phyloP scores from a whole-genome alignment of 2,113 vertebrate species.

The Platysteira castanea region DNA sequence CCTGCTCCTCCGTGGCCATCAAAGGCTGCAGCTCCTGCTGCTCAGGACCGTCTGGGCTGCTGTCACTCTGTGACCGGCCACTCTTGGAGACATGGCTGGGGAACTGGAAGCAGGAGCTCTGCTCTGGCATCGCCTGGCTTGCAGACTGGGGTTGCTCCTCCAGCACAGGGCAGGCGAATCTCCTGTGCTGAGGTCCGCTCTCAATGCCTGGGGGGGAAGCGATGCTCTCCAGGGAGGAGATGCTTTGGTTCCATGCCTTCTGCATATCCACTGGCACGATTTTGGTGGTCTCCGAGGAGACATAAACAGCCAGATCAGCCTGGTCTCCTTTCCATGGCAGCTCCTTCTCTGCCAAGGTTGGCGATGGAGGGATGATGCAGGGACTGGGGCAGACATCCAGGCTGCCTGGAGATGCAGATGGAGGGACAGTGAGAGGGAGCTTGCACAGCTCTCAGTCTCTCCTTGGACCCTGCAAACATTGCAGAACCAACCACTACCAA shows the following conservation, averaged over 20 bases:
- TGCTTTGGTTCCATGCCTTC: slow-evolving; percentile 95
- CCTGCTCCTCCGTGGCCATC: slow-evolving; percentile 75
- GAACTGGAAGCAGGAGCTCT: slow-evolving; percentile 76
- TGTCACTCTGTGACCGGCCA: slow-evolving; percentile 69
- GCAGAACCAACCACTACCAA: not conserved
- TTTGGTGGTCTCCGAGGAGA: slow-evolving; percentile 92
- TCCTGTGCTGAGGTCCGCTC: slow-evolving; percentile 68
- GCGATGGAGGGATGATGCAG: slow-evolving; percentile 72
- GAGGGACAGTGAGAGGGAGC: not conserved
- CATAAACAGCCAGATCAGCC: slow-evolving; percentile 83
- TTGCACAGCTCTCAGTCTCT: not conserved
- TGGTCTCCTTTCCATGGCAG: slow-evolving; percentile 88
- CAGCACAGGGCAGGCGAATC: slow-evolving; percentile 64
- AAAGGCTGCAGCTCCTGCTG: slow-evolving; percentile 86
- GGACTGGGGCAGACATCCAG: slow-evolving; percentile 83
- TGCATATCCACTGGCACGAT: slow-evolving; percentile 94
- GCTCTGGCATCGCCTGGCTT: slow-evolving; percentile 22
- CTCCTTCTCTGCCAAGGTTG: slow-evolving; percentile 82
- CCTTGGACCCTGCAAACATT: not conserved
- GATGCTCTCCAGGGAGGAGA: slow-evolving; percentile 92
- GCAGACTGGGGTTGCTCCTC: slow-evolving; percentile 54
- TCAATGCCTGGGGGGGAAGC: slow-evolving; percentile 81
- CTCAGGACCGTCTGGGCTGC: slow-evolving; percentile 59
- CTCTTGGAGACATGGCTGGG: slow-evolving; percentile 64
- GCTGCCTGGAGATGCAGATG: slow-evolving; percentile 64